Evolutionary conservation across 2,113 vertebrate genomes (phyloP).

Genomic region (Oostethus manadensis): DNA sequence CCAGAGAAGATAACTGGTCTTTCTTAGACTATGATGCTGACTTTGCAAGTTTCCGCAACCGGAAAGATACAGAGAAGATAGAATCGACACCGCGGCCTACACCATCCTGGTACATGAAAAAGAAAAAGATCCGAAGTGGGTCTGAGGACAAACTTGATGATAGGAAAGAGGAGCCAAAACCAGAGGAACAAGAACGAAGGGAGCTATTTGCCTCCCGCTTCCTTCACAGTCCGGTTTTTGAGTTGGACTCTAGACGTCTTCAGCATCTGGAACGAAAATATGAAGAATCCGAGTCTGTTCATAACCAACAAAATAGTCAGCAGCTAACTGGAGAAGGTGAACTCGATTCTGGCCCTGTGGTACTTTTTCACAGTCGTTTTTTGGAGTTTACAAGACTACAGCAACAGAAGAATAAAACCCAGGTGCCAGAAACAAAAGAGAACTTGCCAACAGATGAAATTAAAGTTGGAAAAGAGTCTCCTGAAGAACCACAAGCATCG

Average conservation of each 20-base stretch:
- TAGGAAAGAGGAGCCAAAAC: constrained; percentile 92
- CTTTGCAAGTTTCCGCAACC: constrained; percentile 88
- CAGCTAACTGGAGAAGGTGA: constrained; percentile 75
- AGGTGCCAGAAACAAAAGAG: constrained; percentile 74
- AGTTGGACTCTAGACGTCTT: constrained; percentile 90
- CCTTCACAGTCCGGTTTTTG: constrained; percentile 95
- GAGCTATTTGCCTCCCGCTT: constrained; percentile 95
- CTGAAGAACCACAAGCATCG: constrained; percentile 71
- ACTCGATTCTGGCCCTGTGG: constrained; percentile 80
- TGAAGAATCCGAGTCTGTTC: constrained; percentile 80
- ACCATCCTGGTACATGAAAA: constrained; percentile 97
- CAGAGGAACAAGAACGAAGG: constrained; percentile 89
- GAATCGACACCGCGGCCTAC: constrained; percentile 89
- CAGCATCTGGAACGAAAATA: constrained; percentile 91
- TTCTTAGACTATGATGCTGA: constrained; percentile 92
- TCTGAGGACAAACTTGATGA: constrained; percentile 92
- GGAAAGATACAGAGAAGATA: constrained; percentile 95
- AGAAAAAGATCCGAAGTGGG: constrained; percentile 93
- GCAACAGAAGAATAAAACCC: constrained; percentile 83
- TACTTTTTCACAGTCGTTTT: constrained; percentile 93
- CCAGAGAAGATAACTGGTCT: constrained; percentile 97
- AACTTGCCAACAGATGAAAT: constrained; percentile 44
- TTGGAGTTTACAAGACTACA: constrained; percentile 83
- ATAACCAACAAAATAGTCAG: constrained; percentile 72
- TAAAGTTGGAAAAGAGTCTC: constrained; percentile 67